Conservation (phyloP, 2,113 vertebrate species). For the Oxygymnocypris stewartii region DNA sequence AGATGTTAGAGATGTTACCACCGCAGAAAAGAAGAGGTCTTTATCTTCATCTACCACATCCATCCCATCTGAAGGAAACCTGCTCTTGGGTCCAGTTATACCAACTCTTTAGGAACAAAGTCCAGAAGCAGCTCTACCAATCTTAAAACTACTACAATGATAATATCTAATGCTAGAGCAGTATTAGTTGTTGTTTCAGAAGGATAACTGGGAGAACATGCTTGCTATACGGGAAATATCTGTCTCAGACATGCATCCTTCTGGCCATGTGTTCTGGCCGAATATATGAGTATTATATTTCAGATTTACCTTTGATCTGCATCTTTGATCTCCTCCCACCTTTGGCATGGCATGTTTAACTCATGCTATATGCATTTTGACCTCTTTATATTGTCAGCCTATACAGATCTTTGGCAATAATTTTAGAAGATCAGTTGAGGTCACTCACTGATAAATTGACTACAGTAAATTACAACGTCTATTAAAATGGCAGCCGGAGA, state of each 20-base stretch:
- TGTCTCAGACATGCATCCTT: conserved; percentile 45
- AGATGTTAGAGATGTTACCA: conserved; percentile 40
- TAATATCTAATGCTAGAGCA: neutral
- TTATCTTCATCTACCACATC: conserved; percentile 32
- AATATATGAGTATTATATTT: conserved; percentile 53
- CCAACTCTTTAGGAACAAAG: neutral
- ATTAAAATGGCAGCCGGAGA: neutral
- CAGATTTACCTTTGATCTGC: conserved; percentile 41
- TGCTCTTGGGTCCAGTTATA: neutral
- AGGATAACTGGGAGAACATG: neutral
- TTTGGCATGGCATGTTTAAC: neutral
- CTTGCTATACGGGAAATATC: conserved; percentile 31
- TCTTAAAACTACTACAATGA: neutral
- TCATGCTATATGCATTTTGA: neutral
- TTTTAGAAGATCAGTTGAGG: neutral
- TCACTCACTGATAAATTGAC: neutral
- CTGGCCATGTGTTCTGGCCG: no score
- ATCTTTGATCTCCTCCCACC: conserved; percentile 19
- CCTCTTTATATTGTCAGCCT: neutral
- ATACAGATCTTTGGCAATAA: neutral
- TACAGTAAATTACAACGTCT: neutral
- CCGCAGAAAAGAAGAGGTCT: conserved; percentile 4
- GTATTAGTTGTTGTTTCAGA: conserved; percentile 7
- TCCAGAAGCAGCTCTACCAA: neutral
- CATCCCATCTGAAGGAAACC: conserved; percentile 10